These are phyloP conservation scores for Clistopyga incitator DNA, from an alignment of 2,888 invertebrate genomes.

Conservation along the genomic window DNA sequence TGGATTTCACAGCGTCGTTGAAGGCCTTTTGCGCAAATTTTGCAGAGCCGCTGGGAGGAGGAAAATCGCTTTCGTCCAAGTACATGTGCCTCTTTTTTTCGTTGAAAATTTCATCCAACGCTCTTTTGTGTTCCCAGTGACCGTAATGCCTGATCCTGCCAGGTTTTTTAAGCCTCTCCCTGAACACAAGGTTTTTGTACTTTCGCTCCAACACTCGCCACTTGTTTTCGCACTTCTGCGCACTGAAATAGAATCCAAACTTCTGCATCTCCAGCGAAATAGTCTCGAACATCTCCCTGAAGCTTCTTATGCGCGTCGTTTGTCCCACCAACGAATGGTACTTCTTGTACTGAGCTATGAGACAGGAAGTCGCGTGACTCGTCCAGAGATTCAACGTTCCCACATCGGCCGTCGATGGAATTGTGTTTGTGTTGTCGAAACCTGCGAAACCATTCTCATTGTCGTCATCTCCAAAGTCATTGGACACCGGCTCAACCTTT, in stretches of 20 bases:
- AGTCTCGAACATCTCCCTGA: slow-evolving; percentile 81
- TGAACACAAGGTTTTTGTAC: slow-evolving; percentile 79
- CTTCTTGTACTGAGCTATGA: slow-evolving; percentile 79
- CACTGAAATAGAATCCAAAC: slow-evolving; percentile 77
- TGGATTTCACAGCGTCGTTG: neutral
- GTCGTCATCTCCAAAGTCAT: slow-evolving; percentile 69
- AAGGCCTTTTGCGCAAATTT: slow-evolving; percentile 53
- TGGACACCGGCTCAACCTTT: slow-evolving; percentile 69
- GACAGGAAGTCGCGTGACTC: slow-evolving; percentile 78
- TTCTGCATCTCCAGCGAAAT: slow-evolving; percentile 80
- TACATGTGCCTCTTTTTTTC: slow-evolving; percentile 75
- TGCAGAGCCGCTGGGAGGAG: slow-evolving; percentile 64
- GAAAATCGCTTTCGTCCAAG: slow-evolving; percentile 73
- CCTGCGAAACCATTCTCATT: slow-evolving; percentile 69
- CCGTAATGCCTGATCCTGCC: slow-evolving; percentile 80
- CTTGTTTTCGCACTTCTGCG: slow-evolving; percentile 82
- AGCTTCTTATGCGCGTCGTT: slow-evolving; percentile 75
- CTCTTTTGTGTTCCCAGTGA: slow-evolving; percentile 80
- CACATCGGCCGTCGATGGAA: slow-evolving; percentile 69
- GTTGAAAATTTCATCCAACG: slow-evolving; percentile 80
- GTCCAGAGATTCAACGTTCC: slow-evolving; percentile 78
- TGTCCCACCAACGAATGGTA: slow-evolving; percentile 79
- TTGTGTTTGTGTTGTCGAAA: slow-evolving; percentile 65
- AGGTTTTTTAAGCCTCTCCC: slow-evolving; percentile 79
- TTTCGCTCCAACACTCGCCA: slow-evolving; percentile 81